phyloP scores from a whole-genome alignment of 2,113 vertebrate species.

The Abramis brama region DNA sequence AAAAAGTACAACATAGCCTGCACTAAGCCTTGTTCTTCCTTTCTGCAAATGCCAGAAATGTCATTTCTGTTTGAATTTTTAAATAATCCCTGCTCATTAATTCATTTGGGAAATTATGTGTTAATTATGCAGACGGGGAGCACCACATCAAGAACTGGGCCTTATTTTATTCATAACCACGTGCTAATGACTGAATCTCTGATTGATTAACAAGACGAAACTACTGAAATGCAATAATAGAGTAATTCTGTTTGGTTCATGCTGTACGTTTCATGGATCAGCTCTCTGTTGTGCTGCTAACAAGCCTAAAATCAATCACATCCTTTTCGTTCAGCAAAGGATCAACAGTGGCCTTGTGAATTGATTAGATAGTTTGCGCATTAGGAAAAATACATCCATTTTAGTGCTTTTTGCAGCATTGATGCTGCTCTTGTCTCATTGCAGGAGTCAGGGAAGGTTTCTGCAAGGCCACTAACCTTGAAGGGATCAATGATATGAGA shows the following conservation, averaged over 20 bases:
- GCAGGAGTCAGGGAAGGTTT: constrained; percentile 10
- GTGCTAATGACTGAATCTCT: constrained; percentile 20
- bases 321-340: not conserved
- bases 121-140: constrained; percentile 13
- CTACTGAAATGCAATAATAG: constrained; percentile 34
- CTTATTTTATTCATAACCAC: constrained; percentile 22
- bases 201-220: constrained; percentile 30
- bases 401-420: constrained; percentile 13
- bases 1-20: no score
- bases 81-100: not conserved
- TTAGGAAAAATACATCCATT: constrained; percentile 24
- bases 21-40: not conserved
- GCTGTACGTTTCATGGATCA: constrained; percentile 34
- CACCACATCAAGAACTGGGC: not conserved
- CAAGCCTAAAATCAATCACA: constrained; percentile 35
- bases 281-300: constrained; percentile 19
- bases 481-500: constrained; percentile 42
- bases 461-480: constrained; percentile 15
- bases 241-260: not conserved
- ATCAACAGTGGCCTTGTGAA: not conserved
- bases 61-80: constrained; percentile 13
- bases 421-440: constrained; percentile 18
- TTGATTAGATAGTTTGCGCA: constrained; percentile 23
- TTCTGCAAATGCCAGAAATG: not conserved
- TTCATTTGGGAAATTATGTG: constrained; percentile 8